Evolutionary conservation across 1,140 invertebrate species (phyloP).

Genomic region (Bathynomus jamesi): DNA sequence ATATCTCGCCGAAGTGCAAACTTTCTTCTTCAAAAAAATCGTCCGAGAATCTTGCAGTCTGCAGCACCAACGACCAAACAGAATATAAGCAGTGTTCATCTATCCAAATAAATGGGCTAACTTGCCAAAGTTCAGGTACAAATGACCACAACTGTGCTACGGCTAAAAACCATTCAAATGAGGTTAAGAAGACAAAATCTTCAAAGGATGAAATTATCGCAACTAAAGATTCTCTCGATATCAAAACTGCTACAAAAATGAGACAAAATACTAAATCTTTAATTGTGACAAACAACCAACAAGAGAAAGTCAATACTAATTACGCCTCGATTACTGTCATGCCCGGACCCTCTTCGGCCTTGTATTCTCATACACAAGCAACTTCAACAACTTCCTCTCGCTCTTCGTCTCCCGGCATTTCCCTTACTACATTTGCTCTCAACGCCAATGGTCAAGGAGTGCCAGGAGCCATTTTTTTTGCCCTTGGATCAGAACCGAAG

Average conservation of each 20-base stretch:
- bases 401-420: conserved; percentile 35
- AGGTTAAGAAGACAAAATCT: no score
- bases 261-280: background rate
- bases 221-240: background rate
- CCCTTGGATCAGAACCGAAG: conserved; percentile 16
- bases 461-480: conserved; percentile 33
- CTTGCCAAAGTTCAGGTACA: no score
- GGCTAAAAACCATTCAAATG: no score
- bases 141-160: no score
- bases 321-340: background rate
- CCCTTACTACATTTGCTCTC: conserved; percentile 33
- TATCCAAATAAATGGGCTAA: background rate
- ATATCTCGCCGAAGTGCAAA: no score
- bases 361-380: background rate
- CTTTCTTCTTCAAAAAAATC: no score
- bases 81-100: background rate
- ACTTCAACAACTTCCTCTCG: conserved; percentile 24
- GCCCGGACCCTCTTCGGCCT: background rate
- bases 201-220: background rate
- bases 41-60: no score
- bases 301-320: background rate
- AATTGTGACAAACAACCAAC: background rate
- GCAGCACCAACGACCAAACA: background rate
- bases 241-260: background rate
- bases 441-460: conserved; percentile 32